A percentile compares a stretch with the other conserved stretches of the same genome.
Conservation (phyloP, 1,140 invertebrate genomes). For the Pristionchus pacificus region DNA sequence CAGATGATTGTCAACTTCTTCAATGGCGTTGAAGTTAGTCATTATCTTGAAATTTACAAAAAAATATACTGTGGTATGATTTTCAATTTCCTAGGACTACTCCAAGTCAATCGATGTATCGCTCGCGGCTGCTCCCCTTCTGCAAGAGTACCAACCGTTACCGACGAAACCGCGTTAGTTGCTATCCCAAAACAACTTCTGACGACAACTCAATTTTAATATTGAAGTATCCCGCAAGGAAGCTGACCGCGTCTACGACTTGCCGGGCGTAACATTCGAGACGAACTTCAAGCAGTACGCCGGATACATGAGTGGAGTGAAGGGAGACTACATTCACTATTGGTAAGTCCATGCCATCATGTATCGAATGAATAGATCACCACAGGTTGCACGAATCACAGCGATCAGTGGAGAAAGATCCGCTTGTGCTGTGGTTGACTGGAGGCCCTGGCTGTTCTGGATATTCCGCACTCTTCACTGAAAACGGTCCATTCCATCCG, state of each 20-base stretch:
- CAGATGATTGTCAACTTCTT: conserved; percentile 57
- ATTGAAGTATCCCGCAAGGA: conserved; percentile 17
- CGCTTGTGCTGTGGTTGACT: conserved; percentile 64
- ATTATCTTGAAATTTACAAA: too few species aligned
- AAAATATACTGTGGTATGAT: too few species aligned
- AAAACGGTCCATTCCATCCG: conserved; percentile 61
- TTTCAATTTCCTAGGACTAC: background rate
- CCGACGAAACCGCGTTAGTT: too few species aligned
- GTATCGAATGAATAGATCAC: conserved; percentile 17
- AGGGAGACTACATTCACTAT: background rate
- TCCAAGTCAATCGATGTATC: background rate
- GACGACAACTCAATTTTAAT: background rate
- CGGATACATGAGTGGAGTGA: background rate
- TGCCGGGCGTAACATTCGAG: conserved; percentile 46
- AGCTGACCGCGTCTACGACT: conserved; percentile 32
- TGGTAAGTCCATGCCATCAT: conserved; percentile 27
- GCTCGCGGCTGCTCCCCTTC: background rate
- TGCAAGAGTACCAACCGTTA: background rate
- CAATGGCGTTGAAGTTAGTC: too few species aligned
- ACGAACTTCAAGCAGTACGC: conserved; percentile 41
- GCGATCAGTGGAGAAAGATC: conserved; percentile 21
- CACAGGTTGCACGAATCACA: conserved; percentile 46
- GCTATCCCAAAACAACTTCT: too few species aligned
- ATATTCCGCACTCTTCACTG: conserved; percentile 63
- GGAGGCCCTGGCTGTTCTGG: conserved; percentile 63